Evolutionary conservation across 2,113 vertebrate species (phyloP).

Genomic region (Mirounga angustirostris): DNA sequence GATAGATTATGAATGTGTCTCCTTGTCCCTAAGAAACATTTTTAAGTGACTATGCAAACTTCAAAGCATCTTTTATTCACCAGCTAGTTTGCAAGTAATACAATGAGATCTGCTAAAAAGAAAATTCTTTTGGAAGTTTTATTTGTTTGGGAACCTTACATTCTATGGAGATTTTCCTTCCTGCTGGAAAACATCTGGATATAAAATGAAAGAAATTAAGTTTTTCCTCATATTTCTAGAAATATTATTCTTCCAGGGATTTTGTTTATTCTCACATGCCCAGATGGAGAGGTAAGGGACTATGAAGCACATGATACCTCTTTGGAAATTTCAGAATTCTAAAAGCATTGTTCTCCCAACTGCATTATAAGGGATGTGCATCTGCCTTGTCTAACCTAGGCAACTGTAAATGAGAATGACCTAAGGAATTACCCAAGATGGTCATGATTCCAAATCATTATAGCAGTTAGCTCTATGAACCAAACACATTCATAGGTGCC

Average conservation of each 20-base stretch:
- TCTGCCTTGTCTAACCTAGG: slow-evolving; percentile 40
- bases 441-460: slow-evolving; percentile 43
- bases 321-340: slow-evolving; percentile 57
- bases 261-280: slow-evolving; percentile 68
- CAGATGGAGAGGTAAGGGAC: slow-evolving; percentile 70
- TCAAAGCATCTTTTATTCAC: slow-evolving; percentile 65
- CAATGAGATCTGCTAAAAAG: slow-evolving; percentile 58
- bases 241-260: slow-evolving; percentile 73
- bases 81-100: slow-evolving; percentile 59
- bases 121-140: slow-evolving; percentile 73
- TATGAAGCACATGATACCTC: not conserved
- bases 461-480: not conserved
- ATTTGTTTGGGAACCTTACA: slow-evolving; percentile 72
- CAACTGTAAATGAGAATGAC: slow-evolving; percentile 47
- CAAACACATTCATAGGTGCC: not conserved
- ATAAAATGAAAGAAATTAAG: slow-evolving; percentile 77
- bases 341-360: slow-evolving; percentile 41
- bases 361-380: slow-evolving; percentile 27
- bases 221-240: slow-evolving; percentile 75
- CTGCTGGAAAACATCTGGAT: slow-evolving; percentile 78
- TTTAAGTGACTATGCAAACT: slow-evolving; percentile 65
- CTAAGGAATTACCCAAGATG: slow-evolving; percentile 30
- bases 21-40: slow-evolving; percentile 54
- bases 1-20: slow-evolving; percentile 45
- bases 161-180: slow-evolving; percentile 77